Evolutionary conservation across 2,113 vertebrate genomes (phyloP).

Genomic region (Osmerus eperlanus): DNA sequence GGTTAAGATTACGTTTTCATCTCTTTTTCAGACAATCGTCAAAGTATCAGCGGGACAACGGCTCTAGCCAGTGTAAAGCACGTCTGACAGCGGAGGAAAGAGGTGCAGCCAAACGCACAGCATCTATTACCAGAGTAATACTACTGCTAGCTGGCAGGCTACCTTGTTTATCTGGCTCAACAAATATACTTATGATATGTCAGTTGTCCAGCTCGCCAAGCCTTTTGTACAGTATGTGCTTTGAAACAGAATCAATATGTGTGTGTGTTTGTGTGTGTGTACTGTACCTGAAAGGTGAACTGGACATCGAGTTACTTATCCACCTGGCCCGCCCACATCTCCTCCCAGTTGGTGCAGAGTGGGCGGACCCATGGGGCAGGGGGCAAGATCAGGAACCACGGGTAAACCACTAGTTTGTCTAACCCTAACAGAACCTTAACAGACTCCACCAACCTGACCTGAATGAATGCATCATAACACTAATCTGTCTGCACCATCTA

Average conservation of each 20-base stretch:
- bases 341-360: conserved; percentile 50
- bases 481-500: no score
- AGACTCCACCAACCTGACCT: neutral
- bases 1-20: no score
- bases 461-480: no score
- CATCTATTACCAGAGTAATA: neutral
- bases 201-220: no score
- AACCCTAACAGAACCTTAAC: neutral
- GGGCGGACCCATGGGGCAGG: conserved; percentile 52
- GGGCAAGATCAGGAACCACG: conserved; percentile 20
- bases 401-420: conserved; percentile 47
- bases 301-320: conserved; percentile 49
- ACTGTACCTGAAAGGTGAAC: conserved; percentile 12
- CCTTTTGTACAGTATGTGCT: neutral
- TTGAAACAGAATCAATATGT: neutral
- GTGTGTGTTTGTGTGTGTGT: neutral
- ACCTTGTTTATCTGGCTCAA: neutral
- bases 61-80: neutral
- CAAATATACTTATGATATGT: neutral
- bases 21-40: conserved; percentile 10
- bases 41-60: neutral
- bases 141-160: neutral
- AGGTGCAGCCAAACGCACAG: neutral
- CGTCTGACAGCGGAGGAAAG: neutral
- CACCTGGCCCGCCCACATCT: conserved; percentile 65